Evolutionary conservation across 2,888 invertebrate species (phyloP), one percentile per base, ranked within the genome.

Genomic region (Tetragonula carbonaria): DNA sequence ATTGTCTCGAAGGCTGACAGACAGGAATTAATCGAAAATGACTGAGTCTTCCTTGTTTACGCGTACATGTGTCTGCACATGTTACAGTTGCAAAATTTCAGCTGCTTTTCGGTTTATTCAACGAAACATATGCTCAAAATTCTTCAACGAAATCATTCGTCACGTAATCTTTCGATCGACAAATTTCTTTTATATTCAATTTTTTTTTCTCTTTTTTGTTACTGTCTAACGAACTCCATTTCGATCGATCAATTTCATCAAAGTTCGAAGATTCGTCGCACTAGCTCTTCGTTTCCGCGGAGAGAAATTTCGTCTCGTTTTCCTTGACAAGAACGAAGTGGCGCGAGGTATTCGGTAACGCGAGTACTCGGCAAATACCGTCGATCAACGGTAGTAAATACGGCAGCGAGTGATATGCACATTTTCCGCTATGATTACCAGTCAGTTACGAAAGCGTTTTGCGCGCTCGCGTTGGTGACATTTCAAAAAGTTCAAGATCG

Each of bases 401-500:
- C 72, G 59, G 28, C 70, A 66, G 53, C 67, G 78, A 28, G 50
- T 55, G 53, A 62, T 50, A 33, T 55, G 67, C 62, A 62, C 5
- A 23, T 68, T 79, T 72, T 28, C 62, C 53, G 23, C 73, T 2
- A 53, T 23, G 53, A 62, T 45, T 28, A 18, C 53, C 2, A 18
- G 14, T n/a, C 14, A 18, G 53, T 67, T 72, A 78, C 57, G 74
- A 71, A 59, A 70, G 65, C 2, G 18, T 59, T 59, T 62, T 53
- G 50, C 21, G 28, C 50, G 14, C 45, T 33, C n/a, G 11, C 33
- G 62, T 62, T 16, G 18, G 11, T 71, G 82, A 75, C 83, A 72
- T 72, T 82, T 76, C 55, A 38, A 75, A 71, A 72, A 75, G 75
- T 74, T 66, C 71, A 81, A 72, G 82, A 71, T 38, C 71, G 53